These are phyloP conservation scores for Pocillopora grandis DNA, from an alignment of 92 coral and sea anemone genomes.

Conservation along the genomic window DNA sequence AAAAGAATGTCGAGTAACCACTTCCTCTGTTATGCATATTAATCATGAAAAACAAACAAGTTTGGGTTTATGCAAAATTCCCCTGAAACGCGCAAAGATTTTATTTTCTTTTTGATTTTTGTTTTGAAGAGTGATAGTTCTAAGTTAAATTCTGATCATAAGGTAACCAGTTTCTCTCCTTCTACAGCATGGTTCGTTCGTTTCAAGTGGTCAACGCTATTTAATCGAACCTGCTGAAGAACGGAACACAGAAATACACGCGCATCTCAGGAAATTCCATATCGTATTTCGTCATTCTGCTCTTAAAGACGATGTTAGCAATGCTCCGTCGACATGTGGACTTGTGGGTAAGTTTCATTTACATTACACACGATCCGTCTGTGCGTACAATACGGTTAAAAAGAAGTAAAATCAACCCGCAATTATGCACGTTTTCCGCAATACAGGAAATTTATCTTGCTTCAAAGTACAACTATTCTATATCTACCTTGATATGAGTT, in stretches of 20 bases:
- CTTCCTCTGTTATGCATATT: slow-evolving; percentile 6
- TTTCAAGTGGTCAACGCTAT: slow-evolving; percentile 70
- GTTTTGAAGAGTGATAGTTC: neutral
- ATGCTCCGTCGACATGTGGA: slow-evolving; percentile 66
- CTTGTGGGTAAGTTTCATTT: slow-evolving; percentile 60
- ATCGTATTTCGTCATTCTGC: slow-evolving; percentile 75
- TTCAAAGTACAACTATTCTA: neutral
- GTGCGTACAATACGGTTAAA: neutral
- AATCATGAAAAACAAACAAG: neutral
- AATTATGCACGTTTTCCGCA: neutral
- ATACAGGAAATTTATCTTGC: neutral
- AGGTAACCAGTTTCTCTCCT: neutral
- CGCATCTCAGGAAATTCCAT: slow-evolving; percentile 77
- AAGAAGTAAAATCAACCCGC: neutral
- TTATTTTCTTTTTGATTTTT: neutral
- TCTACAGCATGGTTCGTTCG: slow-evolving; percentile 83
- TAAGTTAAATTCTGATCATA: no score
- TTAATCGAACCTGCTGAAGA: slow-evolving; percentile 63
- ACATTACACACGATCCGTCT: slow-evolving; percentile 40
- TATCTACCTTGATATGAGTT: slow-evolving; percentile 6
- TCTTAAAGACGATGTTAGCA: slow-evolving; percentile 26
- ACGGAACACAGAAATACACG: slow-evolving; percentile 32
- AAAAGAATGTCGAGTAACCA: slow-evolving; percentile 17
- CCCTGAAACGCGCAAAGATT: no score
- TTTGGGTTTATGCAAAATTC: neutral